A percentile compares a stretch with the other conserved stretches of the same genome.
These are phyloP conservation scores for Melieria omissa DNA, from an alignment of 2,888 invertebrate genomes.

Conservation along the genomic window DNA sequence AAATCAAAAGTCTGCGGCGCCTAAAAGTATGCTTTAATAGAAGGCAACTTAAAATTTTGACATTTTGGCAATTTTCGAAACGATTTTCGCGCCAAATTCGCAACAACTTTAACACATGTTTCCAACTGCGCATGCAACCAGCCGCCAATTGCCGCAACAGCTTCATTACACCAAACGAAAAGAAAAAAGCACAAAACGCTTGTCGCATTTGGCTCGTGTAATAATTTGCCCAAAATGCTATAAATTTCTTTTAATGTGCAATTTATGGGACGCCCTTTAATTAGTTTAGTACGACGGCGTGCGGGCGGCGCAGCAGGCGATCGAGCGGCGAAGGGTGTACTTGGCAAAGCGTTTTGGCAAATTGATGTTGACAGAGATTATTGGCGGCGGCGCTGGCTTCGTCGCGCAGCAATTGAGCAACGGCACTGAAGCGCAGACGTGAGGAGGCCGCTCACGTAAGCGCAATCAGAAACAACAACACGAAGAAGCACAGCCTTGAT, in stretches of 20 bases:
- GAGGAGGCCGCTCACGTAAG: neutral
- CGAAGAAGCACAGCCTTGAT: neutral
- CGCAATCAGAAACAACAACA: neutral
- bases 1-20: neutral
- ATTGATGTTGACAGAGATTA: slow-evolving; percentile 64
- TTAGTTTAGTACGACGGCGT: slow-evolving; percentile 51
- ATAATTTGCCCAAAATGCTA: slow-evolving; percentile 56
- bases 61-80: too few relatives aligned
- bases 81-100: too few relatives aligned
- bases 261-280: slow-evolving; percentile 64
- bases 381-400: neutral
- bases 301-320: too few relatives aligned
- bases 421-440: neutral
- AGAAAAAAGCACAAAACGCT: too few relatives aligned
- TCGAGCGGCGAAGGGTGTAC: too few relatives aligned
- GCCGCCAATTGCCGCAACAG: too few relatives aligned
- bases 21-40: neutral
- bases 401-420: too few relatives aligned
- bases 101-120: too few relatives aligned
- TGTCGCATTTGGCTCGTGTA: slow-evolving; percentile 38
- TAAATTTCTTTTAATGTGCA: slow-evolving; percentile 62
- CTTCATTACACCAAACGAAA: too few relatives aligned
- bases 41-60: too few relatives aligned
- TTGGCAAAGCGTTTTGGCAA: slow-evolving; percentile 47
- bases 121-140: too few relatives aligned